phyloP scores from a whole-genome alignment of 1,140 invertebrate genomes.

The Ridgeia piscesae region DNA sequence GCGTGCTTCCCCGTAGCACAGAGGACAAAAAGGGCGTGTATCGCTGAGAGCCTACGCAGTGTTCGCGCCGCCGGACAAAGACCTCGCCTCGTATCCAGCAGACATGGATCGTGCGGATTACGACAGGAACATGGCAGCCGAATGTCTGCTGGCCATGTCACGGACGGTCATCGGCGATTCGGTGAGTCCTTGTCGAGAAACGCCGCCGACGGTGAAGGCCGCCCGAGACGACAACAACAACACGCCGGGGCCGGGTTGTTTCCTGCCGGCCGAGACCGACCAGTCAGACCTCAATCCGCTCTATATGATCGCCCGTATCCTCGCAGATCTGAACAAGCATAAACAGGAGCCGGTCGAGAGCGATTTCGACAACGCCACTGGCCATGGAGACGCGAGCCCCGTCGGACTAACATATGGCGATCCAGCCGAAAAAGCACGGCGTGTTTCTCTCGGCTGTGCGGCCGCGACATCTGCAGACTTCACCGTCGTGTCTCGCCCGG shows the following conservation, averaged over 20 bases:
- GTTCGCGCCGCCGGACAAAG: background rate
- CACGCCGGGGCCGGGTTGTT: background rate
- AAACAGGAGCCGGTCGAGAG: constrained; percentile 16
- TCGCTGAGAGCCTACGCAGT: background rate
- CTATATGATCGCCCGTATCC: constrained; percentile 15
- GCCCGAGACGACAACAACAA: background rate
- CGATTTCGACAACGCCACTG: background rate
- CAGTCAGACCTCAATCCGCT: background rate
- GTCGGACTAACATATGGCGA: constrained; percentile 1
- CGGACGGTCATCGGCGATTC: background rate
- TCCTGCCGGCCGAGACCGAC: background rate
- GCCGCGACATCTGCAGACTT: background rate
- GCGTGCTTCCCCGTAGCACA: background rate
- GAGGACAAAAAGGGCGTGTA: constrained; percentile 3
- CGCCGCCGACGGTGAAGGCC: background rate
- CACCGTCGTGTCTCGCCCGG: background rate
- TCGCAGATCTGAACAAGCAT: constrained; percentile 10
- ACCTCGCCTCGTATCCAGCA: background rate
- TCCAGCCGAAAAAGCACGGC: background rate
- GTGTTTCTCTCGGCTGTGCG: background rate
- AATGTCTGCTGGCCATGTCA: constrained; percentile 21
- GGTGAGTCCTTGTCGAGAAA: background rate
- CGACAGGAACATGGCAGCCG: constrained; percentile 14
- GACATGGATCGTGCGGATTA: constrained; percentile 3
- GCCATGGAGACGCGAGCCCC: background rate